Conservation (phyloP, 2,888 invertebrate species). For the Uloborus plumipes region DNA sequence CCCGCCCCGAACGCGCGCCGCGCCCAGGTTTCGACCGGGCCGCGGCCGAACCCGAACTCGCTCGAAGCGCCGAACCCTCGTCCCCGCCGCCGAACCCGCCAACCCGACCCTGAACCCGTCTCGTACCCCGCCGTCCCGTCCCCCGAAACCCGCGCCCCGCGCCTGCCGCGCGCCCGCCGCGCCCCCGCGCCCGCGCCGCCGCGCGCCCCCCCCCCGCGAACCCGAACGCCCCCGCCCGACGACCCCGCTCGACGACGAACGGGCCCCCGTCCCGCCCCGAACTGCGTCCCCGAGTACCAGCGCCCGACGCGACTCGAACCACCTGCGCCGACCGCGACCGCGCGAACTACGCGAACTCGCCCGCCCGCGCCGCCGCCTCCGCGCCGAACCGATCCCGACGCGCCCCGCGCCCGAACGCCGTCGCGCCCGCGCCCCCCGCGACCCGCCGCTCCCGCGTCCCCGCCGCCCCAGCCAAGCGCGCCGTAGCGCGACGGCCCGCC, state of each 20-base stretch:
- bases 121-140: neutral
- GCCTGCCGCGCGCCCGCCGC: neutral
- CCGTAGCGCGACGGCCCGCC: neutral
- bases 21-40: neutral
- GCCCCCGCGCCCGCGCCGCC: neutral
- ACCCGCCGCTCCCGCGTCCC: neutral
- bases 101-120: neutral
- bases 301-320: neutral
- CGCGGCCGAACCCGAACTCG: neutral
- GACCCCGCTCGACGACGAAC: neutral
- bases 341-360: neutral
- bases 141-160: neutral
- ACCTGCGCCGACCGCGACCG: neutral
- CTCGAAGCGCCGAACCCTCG: neutral
- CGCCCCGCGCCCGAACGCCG: neutral
- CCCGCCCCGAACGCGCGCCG: neutral
- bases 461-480: neutral
- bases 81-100: neutral
- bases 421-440: neutral
- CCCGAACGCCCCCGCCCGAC: neutral
- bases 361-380: neutral
- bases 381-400: neutral
- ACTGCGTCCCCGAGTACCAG: neutral
- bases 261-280: neutral
- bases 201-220: neutral